Conservation (phyloP, 2,797 vertebrate species). For the Australoheros facetus region DNA sequence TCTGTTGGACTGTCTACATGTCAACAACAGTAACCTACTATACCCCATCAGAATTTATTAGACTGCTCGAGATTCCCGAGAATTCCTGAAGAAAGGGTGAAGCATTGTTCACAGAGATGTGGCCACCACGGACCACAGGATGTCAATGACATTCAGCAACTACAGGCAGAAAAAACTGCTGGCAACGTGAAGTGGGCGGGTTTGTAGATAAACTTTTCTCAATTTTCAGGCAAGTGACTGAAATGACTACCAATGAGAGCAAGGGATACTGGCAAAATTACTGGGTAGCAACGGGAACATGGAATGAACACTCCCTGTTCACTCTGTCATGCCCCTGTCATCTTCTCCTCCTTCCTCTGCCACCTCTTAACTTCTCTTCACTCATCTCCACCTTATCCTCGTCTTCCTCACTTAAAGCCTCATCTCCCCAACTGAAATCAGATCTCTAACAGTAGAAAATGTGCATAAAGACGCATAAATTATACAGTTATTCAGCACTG, state of each 20-base stretch:
- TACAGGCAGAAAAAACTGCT: neutral
- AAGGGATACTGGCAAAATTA: neutral
- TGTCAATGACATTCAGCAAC: too few species aligned
- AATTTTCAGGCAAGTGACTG: neutral
- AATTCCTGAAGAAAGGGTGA: too few species aligned
- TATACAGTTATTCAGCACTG: neutral
- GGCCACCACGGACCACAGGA: neutral
- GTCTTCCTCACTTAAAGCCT: neutral
- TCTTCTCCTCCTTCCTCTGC: neutral
- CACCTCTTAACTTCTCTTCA: too few species aligned
- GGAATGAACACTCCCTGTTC: neutral
- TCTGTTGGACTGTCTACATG: too few species aligned
- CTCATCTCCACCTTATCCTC: neutral
- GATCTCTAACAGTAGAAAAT: neutral
- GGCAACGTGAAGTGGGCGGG: neutral
- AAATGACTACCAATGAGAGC: neutral
- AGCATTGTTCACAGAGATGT: too few species aligned
- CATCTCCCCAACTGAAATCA: neutral
- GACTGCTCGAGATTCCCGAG: too few species aligned
- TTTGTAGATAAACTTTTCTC: neutral
- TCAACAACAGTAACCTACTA: too few species aligned
- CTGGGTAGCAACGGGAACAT: neutral
- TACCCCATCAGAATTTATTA: too few species aligned
- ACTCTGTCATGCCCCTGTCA: neutral
- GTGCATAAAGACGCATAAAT: neutral